phyloP scores from a whole-genome alignment of 2,113 vertebrate genomes.

The Dromas ardeola region DNA sequence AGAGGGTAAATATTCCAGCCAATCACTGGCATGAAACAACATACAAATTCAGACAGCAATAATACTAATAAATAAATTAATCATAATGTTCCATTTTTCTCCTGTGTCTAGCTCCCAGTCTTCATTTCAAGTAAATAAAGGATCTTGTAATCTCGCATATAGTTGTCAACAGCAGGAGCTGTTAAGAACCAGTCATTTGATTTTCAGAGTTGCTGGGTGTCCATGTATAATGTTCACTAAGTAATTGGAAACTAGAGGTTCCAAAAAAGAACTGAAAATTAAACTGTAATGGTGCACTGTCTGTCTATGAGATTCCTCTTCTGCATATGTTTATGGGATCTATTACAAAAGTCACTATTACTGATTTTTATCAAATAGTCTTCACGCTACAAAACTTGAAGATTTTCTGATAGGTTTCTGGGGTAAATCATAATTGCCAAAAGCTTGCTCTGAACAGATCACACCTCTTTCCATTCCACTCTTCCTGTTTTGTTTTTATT shows the following conservation, averaged over 20 bases:
- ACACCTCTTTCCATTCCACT: background rate
- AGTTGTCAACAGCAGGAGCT: background rate
- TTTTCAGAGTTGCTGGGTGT: background rate
- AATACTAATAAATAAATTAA: background rate
- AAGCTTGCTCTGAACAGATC: background rate
- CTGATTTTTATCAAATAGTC: background rate
- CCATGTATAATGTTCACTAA: background rate
- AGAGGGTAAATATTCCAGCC: background rate
- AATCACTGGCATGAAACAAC: background rate
- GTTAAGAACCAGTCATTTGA: background rate
- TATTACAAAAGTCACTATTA: background rate
- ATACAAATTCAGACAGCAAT: background rate
- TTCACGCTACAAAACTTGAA: background rate
- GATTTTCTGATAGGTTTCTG: background rate
- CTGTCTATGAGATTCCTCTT: background rate
- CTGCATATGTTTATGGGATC: background rate
- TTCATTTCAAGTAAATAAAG: background rate
- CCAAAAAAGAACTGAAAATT: background rate
- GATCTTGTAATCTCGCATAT: background rate
- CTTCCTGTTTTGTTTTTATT: background rate
- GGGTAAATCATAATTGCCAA: background rate
- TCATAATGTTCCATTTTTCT: background rate
- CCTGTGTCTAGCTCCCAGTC: background rate
- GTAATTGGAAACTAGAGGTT: background rate
- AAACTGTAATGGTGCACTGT: background rate